These are phyloP conservation scores for Drosophila imparisetae DNA, from an alignment of 2,888 invertebrate genomes.

Conservation along the genomic window DNA sequence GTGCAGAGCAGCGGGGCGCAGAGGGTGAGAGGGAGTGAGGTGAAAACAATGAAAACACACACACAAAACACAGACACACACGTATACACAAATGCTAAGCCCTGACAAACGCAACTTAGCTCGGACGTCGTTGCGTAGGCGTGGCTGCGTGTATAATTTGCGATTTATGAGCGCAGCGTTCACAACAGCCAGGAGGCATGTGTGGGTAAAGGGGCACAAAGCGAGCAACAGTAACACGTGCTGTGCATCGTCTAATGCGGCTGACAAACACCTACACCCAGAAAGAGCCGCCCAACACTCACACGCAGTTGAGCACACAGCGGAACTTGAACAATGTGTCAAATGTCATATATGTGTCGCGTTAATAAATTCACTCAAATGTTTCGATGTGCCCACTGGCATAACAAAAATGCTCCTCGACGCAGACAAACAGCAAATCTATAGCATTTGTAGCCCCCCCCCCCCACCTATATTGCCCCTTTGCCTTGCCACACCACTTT, in stretches of 20 bases:
- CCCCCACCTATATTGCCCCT: background rate
- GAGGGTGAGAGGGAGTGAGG: background rate
- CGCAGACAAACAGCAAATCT: constrained; percentile 6
- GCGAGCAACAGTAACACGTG: constrained; percentile 66
- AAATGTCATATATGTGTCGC: constrained; percentile 77
- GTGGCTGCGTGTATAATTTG: constrained; percentile 78
- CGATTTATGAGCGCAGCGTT: constrained; percentile 72
- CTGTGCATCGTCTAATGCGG: constrained; percentile 72
- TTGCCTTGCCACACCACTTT: background rate
- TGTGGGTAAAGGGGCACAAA: background rate
- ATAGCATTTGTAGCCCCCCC: background rate
- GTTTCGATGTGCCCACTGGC: constrained; percentile 73
- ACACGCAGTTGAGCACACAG: constrained; percentile 7
- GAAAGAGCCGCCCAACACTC: background rate
- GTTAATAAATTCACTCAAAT: constrained; percentile 80
- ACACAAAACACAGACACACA: constrained; percentile 21
- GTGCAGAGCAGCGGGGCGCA: constrained; percentile 48
- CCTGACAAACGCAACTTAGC: constrained; percentile 31
- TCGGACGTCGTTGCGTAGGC: constrained; percentile 38
- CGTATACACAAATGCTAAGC: constrained; percentile 53
- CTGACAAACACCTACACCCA: constrained; percentile 58
- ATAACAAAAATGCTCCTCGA: constrained; percentile 61
- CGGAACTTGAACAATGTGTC: constrained; percentile 77
- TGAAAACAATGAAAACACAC: constrained; percentile 25
- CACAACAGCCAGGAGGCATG: constrained; percentile 44